Conservation (phyloP, 2,113 vertebrate species). For the Athene noctua region DNA sequence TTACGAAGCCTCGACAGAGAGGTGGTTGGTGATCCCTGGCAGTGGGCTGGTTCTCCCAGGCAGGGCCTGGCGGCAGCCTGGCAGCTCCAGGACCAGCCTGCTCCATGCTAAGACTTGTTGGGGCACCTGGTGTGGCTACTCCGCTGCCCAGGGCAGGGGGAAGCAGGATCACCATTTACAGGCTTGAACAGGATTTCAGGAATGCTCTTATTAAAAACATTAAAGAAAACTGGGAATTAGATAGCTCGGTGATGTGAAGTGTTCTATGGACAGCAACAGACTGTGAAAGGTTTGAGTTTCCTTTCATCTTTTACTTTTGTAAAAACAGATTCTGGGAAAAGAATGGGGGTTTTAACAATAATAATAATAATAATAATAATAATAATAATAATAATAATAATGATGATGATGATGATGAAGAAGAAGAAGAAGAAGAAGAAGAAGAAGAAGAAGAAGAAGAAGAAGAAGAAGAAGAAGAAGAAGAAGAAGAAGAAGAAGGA, state of each 20-base stretch:
- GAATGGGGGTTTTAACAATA: background rate
- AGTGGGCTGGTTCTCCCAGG: accelerated
- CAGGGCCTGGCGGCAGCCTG: background rate
- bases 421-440: too few relatives aligned
- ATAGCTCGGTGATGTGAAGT: background rate
- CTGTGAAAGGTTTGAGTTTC: background rate
- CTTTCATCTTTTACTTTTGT: background rate
- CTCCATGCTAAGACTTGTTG: background rate
- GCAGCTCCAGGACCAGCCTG: background rate
- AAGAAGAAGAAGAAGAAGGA: too few relatives aligned
- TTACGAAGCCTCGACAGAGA: background rate
- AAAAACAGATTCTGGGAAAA: background rate
- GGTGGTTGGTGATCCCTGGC: background rate
- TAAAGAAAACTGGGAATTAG: background rate
- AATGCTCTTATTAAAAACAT: background rate
- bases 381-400: too few relatives aligned
- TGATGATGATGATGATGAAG: too few relatives aligned
- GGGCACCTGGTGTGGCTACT: background rate
- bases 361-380: too few relatives aligned
- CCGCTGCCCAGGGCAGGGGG: background rate
- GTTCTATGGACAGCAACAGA: background rate
- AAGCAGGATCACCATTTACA: background rate
- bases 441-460: too few relatives aligned
- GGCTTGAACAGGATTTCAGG: background rate
- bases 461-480: too few relatives aligned